Percentiles rank a stretch among this genome's conserved stretches.
Evolutionary conservation across 2,113 vertebrate genomes (phyloP).

Genomic region (Bos taurus): DNA sequence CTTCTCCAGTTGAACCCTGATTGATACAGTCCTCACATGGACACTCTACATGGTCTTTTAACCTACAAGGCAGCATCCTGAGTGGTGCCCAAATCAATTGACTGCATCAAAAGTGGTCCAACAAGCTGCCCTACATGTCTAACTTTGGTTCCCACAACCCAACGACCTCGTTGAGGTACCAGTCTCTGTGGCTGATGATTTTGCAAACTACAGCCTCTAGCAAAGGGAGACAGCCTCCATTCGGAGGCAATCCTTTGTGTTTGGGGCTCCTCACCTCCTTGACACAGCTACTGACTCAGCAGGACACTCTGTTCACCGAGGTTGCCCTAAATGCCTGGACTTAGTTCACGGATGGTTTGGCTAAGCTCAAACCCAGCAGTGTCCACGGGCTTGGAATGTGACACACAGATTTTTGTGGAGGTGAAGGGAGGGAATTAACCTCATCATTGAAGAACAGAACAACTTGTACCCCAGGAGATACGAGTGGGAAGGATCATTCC

Average conservation of each 20-base stretch:
- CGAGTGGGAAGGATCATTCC: neutral
- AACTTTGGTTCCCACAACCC: neutral
- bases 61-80: neutral
- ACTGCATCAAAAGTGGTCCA: neutral
- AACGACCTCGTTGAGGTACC: no score
- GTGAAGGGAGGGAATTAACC: neutral
- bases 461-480: neutral
- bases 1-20: neutral
- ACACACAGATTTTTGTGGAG: neutral
- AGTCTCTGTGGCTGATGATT: neutral
- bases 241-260: neutral
- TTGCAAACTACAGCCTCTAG: neutral
- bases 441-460: neutral
- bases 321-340: neutral
- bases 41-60: neutral
- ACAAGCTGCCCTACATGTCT: neutral
- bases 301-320: neutral
- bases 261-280: neutral
- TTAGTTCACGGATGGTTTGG: neutral
- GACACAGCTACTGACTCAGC: neutral
- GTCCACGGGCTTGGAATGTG: neutral
- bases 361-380: neutral
- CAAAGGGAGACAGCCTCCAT: neutral
- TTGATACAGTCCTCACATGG: neutral
- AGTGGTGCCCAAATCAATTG: neutral